Percentiles rank a stretch among this genome's conserved stretches.
Evolutionary conservation across 2,113 vertebrate genomes (phyloP).

Genomic region (Oreotragus oreotragus): DNA sequence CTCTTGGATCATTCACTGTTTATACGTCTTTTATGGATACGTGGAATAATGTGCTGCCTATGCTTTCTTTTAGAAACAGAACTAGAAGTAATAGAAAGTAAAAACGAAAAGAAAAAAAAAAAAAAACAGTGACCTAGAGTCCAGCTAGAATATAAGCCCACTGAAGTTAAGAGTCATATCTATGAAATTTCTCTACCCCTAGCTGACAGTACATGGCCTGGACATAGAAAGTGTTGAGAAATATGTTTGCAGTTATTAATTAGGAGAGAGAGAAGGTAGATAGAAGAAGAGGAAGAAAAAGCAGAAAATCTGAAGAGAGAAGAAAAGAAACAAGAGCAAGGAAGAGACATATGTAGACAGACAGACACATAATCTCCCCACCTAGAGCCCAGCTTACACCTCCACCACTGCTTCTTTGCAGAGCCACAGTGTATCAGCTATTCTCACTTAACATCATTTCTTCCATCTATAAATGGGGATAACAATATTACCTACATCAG

Average conservation of each 20-base stretch:
- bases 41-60: background rate
- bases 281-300: background rate
- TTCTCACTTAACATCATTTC: background rate
- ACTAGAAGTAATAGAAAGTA: background rate
- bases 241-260: background rate
- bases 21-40: background rate
- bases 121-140: background rate
- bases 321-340: background rate
- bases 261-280: background rate
- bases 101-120: background rate
- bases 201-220: background rate
- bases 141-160: background rate
- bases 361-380: background rate
- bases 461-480: background rate
- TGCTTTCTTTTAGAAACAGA: background rate
- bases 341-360: background rate
- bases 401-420: background rate
- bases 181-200: background rate
- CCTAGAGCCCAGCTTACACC: background rate
- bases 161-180: background rate
- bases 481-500: background rate
- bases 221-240: background rate
- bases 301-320: background rate
- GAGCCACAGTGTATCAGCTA: background rate
- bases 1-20: background rate